phyloP scores from a whole-genome alignment of 1,140 invertebrate genomes.

The Arion vulgaris region DNA sequence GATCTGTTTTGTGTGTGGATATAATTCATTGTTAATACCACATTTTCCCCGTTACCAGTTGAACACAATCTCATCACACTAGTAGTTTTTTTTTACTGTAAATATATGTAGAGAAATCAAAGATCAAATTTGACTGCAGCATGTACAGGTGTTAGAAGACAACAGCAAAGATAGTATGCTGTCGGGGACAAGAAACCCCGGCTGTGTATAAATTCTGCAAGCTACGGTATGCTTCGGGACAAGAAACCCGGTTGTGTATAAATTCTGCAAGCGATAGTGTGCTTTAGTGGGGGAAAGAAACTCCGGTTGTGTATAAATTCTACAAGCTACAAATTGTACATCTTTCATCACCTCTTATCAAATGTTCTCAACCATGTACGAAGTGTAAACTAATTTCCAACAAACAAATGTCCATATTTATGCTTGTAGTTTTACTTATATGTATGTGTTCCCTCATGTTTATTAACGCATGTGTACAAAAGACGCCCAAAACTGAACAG shows the following conservation, averaged over 20 bases:
- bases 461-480: neutral
- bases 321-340: too few species aligned
- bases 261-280: too few species aligned
- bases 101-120: neutral
- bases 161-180: too few species aligned
- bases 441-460: neutral
- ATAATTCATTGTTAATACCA: constrained; percentile 4
- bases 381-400: neutral
- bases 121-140: neutral
- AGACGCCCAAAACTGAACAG: neutral
- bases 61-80: neutral
- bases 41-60: neutral
- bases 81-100: neutral
- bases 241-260: too few species aligned
- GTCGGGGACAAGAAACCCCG: too few species aligned
- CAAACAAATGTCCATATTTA: neutral
- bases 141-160: too few species aligned
- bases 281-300: too few species aligned
- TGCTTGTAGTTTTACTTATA: neutral
- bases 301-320: too few species aligned
- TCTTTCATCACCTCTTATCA: too few species aligned
- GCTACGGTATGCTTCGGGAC: too few species aligned
- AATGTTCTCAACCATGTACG: neutral
- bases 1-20: neutral
- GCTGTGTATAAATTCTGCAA: too few species aligned